Evolutionary conservation across 2,888 invertebrate species (phyloP).

Genomic region (Ashinkailepas kermadecensis): DNA sequence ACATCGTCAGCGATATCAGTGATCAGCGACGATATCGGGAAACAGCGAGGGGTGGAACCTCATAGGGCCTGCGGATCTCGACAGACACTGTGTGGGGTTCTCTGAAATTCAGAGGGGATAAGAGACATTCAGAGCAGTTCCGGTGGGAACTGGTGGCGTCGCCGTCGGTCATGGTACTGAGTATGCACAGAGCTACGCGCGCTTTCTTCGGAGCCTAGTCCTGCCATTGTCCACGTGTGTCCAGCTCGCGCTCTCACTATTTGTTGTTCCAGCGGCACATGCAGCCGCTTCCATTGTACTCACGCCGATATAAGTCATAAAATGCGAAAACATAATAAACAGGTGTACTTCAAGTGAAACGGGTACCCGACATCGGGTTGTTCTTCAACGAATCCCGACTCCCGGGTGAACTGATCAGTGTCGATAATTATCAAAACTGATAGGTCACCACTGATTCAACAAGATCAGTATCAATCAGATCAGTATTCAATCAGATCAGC

Average conservation of each 20-base stretch:
- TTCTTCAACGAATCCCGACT: not conserved
- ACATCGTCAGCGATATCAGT: no score
- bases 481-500: no score
- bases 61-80: no score
- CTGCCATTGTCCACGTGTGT: not conserved
- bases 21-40: no score
- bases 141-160: no score
- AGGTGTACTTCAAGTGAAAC: not conserved
- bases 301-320: not conserved
- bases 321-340: not conserved
- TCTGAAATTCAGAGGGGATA: no score
- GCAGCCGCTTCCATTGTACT: constrained; percentile 7
- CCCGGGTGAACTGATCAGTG: not conserved
- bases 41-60: no score
- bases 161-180: not conserved
- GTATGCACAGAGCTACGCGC: not conserved
- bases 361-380: no score
- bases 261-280: not conserved
- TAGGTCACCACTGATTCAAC: not conserved
- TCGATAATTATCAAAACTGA: not conserved
- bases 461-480: not conserved
- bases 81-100: no score
- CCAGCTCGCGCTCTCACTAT: not conserved
- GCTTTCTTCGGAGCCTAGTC: constrained; percentile 6
- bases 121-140: no score